Conservation (phyloP, 2,113 vertebrate genomes). For the Ciconia boyciana region DNA sequence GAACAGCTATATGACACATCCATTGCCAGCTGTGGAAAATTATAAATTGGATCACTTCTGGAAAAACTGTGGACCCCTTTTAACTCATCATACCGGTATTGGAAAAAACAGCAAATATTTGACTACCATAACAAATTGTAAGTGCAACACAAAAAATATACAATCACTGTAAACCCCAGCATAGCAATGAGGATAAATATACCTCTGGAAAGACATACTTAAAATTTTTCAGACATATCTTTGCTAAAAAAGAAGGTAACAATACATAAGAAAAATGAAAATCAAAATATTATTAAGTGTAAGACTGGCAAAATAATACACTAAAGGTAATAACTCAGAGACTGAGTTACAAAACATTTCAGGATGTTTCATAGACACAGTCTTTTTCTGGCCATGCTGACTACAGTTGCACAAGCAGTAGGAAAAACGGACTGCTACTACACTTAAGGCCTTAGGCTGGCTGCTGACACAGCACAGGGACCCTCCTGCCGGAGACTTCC, state of each 20-base stretch:
- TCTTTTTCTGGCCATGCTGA: not conserved
- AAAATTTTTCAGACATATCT: not conserved
- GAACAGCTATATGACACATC: conserved; percentile 35
- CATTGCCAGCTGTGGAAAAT: conserved; percentile 57
- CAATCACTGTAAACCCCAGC: conserved; percentile 9
- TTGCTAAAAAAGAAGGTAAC: not conserved
- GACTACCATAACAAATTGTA: conserved; percentile 56
- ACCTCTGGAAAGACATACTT: not conserved
- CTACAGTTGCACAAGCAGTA: not conserved
- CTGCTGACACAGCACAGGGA: not conserved
- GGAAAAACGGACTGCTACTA: not conserved
- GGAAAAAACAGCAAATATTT: conserved; percentile 27
- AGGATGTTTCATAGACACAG: not conserved
- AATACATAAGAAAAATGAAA: not conserved
- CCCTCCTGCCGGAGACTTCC: not conserved
- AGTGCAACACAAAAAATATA: conserved; percentile 6
- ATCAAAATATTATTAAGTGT: not conserved
- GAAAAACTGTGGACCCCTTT: conserved; percentile 50
- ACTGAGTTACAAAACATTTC: not conserved
- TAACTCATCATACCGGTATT: not conserved
- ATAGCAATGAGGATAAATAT: conserved; percentile 31
- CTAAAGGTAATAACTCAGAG: not conserved
- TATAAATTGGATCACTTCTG: conserved; percentile 59
- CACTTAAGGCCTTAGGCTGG: not conserved
- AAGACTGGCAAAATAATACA: not conserved